Conservation (phyloP, 1,140 invertebrate genomes). For the Listronotus bonariensis region DNA sequence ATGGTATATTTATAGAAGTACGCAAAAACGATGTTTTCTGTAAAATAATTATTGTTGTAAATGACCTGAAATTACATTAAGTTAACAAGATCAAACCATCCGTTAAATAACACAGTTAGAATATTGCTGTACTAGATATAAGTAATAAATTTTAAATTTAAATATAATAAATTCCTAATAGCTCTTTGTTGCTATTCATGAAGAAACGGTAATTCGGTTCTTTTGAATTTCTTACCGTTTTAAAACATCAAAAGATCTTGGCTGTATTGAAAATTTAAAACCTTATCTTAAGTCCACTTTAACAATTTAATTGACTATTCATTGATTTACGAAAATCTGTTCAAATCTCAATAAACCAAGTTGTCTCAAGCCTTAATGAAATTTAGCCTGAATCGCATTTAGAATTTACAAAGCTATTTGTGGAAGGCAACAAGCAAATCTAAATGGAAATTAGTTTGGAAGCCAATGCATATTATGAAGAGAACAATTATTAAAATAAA, state of each 20-base stretch:
- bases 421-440: conserved; percentile 15
- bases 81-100: neutral
- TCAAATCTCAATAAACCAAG: neutral
- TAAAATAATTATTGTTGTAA: neutral
- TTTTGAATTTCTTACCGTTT: conserved; percentile 18
- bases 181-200: conserved; percentile 14
- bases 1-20: conserved; percentile 16
- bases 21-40: conserved; percentile 14
- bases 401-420: conserved; percentile 20
- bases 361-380: conserved; percentile 5
- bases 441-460: conserved; percentile 14
- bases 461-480: no score
- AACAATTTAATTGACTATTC: neutral
- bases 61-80: neutral
- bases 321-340: neutral
- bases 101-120: conserved; percentile 13
- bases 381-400: conserved; percentile 9
- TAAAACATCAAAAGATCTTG: conserved; percentile 9
- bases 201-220: conserved; percentile 15
- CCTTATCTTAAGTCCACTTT: no score
- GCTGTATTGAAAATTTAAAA: conserved; percentile 5
- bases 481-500: no score
- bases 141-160: conserved; percentile 28
- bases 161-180: conserved; percentile 19
- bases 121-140: conserved; percentile 4